Percentiles rank a stretch among this genome's conserved stretches.
These are phyloP conservation scores for Herpailurus yagouaroundi DNA, from an alignment of 2,113 vertebrate genomes.

Conservation along the genomic window DNA sequence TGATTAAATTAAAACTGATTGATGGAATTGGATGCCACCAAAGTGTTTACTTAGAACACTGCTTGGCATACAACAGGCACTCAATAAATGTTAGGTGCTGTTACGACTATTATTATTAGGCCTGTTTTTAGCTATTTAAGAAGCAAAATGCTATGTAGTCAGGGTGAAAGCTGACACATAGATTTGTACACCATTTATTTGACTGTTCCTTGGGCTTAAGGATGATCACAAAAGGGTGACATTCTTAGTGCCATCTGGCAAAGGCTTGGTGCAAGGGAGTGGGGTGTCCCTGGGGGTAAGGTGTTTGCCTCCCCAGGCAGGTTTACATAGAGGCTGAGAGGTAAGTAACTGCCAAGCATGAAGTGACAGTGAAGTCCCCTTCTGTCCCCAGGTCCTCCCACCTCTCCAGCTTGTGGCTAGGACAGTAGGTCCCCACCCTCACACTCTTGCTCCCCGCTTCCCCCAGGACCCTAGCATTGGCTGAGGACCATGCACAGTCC, in stretches of 20 bases:
- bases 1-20: not conserved
- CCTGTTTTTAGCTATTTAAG: not conserved
- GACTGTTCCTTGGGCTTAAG: not conserved
- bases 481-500: too few species aligned
- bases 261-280: not conserved
- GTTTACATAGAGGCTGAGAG: not conserved
- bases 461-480: too few species aligned
- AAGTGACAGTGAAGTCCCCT: not conserved
- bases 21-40: not conserved
- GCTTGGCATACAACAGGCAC: not conserved
- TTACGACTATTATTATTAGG: not conserved
- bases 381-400: not conserved
- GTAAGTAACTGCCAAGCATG: not conserved
- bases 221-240: not conserved
- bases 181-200: too few species aligned
- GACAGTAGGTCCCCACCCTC: not conserved
- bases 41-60: not conserved
- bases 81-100: not conserved
- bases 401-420: not conserved
- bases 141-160: not conserved
- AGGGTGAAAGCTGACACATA: not conserved
- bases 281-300: not conserved
- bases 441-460: not conserved
- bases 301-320: not conserved
- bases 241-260: too few species aligned